A percentile compares a stretch with the other conserved stretches of the same genome.
Conservation (phyloP, 2,113 vertebrate genomes). For the Pao palembangensis region DNA sequence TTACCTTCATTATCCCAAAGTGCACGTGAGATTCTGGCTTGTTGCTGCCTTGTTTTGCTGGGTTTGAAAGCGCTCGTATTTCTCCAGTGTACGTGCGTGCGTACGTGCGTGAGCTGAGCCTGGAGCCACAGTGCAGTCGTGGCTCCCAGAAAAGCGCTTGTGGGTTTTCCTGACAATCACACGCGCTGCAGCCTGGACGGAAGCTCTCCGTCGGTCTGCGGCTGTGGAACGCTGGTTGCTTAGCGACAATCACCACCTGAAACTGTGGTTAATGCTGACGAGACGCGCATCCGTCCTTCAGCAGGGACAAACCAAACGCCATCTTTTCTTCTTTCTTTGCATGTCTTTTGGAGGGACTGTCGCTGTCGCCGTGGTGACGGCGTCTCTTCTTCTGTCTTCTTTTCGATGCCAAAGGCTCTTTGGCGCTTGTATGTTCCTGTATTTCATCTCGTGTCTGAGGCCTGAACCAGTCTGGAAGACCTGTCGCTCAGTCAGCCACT, state of each 20-base stretch:
- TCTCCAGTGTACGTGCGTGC: background rate
- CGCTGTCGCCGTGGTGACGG: background rate
- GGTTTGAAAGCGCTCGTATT: conserved; percentile 14
- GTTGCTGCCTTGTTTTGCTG: conserved; percentile 14
- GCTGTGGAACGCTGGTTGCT: conserved; percentile 38
- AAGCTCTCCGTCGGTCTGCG: conserved; percentile 1
- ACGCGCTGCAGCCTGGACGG: conserved; percentile 12
- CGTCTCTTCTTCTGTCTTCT: conserved; percentile 15
- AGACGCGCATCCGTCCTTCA: background rate
- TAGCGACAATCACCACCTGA: conserved; percentile 49
- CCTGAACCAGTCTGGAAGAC: conserved; percentile 26
- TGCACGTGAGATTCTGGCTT: conserved; percentile 1
- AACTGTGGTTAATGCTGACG: background rate
- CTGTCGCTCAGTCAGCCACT: conserved; percentile 20
- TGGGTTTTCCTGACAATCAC: background rate
- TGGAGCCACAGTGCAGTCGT: too few relatives aligned
- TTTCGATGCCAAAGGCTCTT: conserved; percentile 39
- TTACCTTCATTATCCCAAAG: conserved; percentile 34
- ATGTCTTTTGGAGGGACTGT: conserved; percentile 8
- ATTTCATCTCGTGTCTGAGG: conserved; percentile 47
- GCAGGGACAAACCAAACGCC: conserved; percentile 19
- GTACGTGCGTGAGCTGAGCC: background rate
- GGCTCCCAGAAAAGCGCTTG: background rate
- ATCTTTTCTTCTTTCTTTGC: conserved; percentile 19
- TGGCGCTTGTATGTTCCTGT: background rate